phyloP scores from a whole-genome alignment of 2,113 vertebrate species.

The Hydrolagus affinis region DNA sequence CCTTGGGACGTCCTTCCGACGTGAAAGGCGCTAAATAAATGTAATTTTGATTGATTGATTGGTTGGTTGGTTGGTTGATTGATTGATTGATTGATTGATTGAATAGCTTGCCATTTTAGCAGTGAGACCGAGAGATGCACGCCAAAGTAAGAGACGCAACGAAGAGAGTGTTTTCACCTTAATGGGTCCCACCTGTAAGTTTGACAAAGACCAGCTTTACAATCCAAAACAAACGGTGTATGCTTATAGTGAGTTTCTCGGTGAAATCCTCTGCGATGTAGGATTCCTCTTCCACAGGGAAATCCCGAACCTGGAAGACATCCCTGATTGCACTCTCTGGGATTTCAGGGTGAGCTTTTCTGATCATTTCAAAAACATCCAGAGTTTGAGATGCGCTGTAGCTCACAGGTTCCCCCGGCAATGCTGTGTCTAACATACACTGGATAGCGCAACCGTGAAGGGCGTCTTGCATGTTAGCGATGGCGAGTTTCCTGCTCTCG shows the following conservation, averaged over 20 bases:
- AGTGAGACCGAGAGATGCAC: too few relatives aligned
- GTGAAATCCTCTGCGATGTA: neutral
- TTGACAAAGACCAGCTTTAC: conserved; percentile 22
- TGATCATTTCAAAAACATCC: neutral
- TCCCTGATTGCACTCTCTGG: conserved; percentile 17
- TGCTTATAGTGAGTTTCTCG: conserved; percentile 9
- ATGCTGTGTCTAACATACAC: conserved; percentile 1
- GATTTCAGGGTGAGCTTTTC: neutral
- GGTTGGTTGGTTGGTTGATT: too few relatives aligned
- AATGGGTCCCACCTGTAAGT: neutral
- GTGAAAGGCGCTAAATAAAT: too few relatives aligned
- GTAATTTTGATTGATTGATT: too few relatives aligned
- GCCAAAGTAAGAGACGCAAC: neutral
- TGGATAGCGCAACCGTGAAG: conserved; percentile 17
- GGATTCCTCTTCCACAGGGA: neutral
- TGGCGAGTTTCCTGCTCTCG: neutral
- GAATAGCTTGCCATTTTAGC: neutral
- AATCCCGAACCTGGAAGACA: neutral
- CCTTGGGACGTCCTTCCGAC: too few relatives aligned
- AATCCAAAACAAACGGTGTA: conserved; percentile 13
- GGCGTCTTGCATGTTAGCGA: neutral
- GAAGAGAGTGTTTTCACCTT: neutral
- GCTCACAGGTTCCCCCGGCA: neutral
- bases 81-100: too few relatives aligned
- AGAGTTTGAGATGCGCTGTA: neutral